These are phyloP conservation scores for Muntiacus reevesi DNA, from an alignment of 2,113 vertebrate species.

Conservation along the genomic window DNA sequence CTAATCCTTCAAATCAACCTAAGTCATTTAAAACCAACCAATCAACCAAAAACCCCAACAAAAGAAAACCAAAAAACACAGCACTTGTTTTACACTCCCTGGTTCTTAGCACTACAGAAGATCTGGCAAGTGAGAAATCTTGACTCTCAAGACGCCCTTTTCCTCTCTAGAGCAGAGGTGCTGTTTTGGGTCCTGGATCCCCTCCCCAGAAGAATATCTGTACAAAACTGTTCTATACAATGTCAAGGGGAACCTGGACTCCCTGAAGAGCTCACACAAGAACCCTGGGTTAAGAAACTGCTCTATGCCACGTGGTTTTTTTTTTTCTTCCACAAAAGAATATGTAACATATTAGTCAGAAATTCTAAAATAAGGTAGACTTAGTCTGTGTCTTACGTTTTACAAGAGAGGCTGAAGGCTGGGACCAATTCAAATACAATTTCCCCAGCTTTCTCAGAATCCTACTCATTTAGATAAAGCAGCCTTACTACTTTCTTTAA, in stretches of 20 bases:
- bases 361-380: background rate
- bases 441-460: background rate
- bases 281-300: background rate
- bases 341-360: background rate
- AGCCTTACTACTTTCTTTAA: background rate
- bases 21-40: conserved; percentile 26
- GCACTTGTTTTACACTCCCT: background rate
- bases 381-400: background rate
- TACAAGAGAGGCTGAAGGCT: background rate
- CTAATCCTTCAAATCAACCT: conserved; percentile 19
- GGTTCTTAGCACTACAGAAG: background rate
- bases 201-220: background rate
- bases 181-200: background rate
- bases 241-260: background rate
- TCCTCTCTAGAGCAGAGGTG: background rate
- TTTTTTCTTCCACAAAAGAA: background rate
- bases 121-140: background rate
- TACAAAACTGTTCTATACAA: background rate
- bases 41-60: background rate
- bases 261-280: background rate
- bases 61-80: background rate
- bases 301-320: background rate
- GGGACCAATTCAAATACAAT: background rate
- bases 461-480: background rate
- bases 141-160: background rate